A percentile compares a stretch with the other conserved stretches of the same genome.
phyloP scores from a whole-genome alignment of 1,140 invertebrate species.

The Capitella teleta region DNA sequence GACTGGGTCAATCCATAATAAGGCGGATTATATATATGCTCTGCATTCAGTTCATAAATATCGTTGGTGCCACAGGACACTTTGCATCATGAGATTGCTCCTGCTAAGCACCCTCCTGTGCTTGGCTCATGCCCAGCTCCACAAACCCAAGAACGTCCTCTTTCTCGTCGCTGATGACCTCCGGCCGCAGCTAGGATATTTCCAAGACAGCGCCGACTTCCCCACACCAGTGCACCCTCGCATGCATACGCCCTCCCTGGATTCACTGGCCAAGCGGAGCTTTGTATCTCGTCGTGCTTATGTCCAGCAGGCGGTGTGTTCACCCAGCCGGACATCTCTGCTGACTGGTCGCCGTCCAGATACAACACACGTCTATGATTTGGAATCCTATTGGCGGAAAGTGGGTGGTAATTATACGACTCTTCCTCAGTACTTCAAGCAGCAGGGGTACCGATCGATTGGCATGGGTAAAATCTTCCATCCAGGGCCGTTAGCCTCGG shows the following conservation, averaged over 20 bases:
- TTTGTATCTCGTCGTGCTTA: slow-evolving; percentile 55
- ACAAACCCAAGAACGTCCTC: slow-evolving; percentile 59
- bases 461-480: slow-evolving; percentile 13
- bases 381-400: slow-evolving; percentile 7
- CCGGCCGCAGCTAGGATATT: slow-evolving; percentile 56
- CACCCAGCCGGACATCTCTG: slow-evolving; percentile 12
- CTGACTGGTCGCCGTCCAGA: slow-evolving; percentile 14
- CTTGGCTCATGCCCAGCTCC: too few species aligned
- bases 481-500: neutral
- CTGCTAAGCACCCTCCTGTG: too few species aligned
- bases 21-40: too few species aligned
- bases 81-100: too few species aligned
- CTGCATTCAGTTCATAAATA: too few species aligned
- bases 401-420: slow-evolving; percentile 8
- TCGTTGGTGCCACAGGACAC: too few species aligned
- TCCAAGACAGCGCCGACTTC: slow-evolving; percentile 48
- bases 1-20: too few species aligned
- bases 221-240: slow-evolving; percentile 22
- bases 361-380: slow-evolving; percentile 12
- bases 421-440: slow-evolving; percentile 10
- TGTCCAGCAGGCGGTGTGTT: slow-evolving; percentile 57
- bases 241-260: slow-evolving; percentile 66
- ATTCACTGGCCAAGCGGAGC: slow-evolving; percentile 53
- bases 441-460: slow-evolving; percentile 8
- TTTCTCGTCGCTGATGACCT: slow-evolving; percentile 73